These are phyloP conservation scores for Nymphicus hollandicus DNA, from an alignment of 2,113 vertebrate genomes.

Conservation along the genomic window DNA sequence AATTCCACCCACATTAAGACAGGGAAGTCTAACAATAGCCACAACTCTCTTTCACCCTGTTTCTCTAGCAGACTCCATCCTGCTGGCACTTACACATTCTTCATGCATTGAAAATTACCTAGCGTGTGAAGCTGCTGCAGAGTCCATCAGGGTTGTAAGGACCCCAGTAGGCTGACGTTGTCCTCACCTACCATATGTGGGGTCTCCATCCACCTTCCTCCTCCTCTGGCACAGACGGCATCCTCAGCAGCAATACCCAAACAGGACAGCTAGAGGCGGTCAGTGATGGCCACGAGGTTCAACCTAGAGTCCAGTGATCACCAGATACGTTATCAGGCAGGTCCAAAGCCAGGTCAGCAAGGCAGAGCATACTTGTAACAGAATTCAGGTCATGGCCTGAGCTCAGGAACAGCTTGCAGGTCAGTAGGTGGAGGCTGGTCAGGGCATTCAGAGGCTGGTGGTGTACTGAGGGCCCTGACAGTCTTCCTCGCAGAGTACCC, in stretches of 20 bases:
- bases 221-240: neutral
- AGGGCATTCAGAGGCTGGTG: neutral
- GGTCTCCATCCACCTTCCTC: neutral
- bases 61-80: neutral
- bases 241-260: neutral
- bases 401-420: neutral
- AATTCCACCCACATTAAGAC: neutral
- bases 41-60: neutral
- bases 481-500: neutral
- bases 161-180: neutral
- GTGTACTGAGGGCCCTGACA: neutral
- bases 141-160: neutral
- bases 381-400: neutral
- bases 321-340: neutral
- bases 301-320: neutral
- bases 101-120: neutral
- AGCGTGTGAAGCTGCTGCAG: neutral
- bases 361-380: neutral
- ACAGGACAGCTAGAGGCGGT: neutral
- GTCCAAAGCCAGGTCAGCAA: neutral
- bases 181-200: rapidly evolving
- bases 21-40: constrained; percentile 7
- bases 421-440: neutral
- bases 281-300: neutral
- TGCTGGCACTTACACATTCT: neutral